phyloP scores from a whole-genome alignment of 2,113 vertebrate genomes.

The Notothenia coriiceps region DNA sequence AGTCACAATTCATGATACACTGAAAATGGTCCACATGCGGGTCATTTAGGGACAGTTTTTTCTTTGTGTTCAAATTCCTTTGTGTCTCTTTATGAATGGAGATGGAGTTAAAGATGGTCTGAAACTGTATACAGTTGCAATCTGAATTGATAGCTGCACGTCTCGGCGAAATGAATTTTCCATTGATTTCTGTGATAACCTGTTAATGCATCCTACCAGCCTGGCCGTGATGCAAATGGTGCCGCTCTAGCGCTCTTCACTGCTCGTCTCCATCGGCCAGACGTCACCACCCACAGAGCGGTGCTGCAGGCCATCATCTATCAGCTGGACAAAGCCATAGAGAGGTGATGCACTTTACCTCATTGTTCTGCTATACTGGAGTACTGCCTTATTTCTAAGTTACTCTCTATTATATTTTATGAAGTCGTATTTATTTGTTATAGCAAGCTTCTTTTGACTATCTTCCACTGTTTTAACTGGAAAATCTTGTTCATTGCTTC shows the following conservation, averaged over 20 bases:
- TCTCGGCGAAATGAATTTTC: not conserved
- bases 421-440: not conserved
- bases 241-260: slow-evolving; percentile 87
- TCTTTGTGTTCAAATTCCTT: not conserved
- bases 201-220: slow-evolving; percentile 66
- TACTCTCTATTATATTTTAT: not conserved
- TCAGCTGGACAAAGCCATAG: slow-evolving; percentile 88
- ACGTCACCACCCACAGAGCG: slow-evolving; percentile 84
- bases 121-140: not conserved
- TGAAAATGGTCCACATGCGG: not conserved
- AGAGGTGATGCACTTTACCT: slow-evolving; percentile 70
- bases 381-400: not conserved
- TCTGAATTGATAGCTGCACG: not conserved
- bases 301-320: slow-evolving; percentile 88
- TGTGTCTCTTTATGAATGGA: slow-evolving; percentile 9
- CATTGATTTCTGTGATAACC: not conserved
- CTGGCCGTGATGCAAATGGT: slow-evolving; percentile 86
- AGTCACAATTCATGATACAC: slow-evolving; percentile 42
- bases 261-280: slow-evolving; percentile 83
- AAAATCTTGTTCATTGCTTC: slow-evolving; percentile 32
- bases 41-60: not conserved
- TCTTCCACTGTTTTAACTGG: slow-evolving; percentile 18
- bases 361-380: not conserved
- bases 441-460: not conserved
- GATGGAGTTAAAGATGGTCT: not conserved